Evolutionary conservation across 2,888 invertebrate genomes (phyloP).

Genomic region (Drosophila formosana): DNA sequence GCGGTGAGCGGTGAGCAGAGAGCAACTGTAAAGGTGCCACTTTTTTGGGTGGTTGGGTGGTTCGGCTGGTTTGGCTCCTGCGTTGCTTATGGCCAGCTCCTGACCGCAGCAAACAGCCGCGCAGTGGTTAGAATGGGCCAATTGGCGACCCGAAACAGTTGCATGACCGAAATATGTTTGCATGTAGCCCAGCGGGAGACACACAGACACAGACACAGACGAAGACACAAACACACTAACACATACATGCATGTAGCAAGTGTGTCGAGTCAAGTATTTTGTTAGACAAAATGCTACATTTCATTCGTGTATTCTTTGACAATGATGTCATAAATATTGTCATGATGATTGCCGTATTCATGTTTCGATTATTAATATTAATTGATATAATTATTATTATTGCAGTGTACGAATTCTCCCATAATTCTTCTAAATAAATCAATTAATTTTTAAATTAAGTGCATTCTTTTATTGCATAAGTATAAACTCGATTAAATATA

Average conservation of each 20-base stretch:
- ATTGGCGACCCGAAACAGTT: slow-evolving; percentile 37
- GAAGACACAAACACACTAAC: not conserved
- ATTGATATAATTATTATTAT: no score
- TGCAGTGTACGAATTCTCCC: no score
- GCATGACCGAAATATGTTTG: slow-evolving; percentile 50
- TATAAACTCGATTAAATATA: no score
- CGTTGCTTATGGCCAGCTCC: slow-evolving; percentile 13
- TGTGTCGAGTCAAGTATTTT: slow-evolving; percentile 23
- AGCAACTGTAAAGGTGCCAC: slow-evolving; percentile 34
- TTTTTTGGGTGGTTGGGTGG: slow-evolving; percentile 3
- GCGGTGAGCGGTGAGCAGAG: not conserved
- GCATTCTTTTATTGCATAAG: no score
- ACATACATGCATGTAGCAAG: slow-evolving; percentile 7
- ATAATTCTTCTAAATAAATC: no score
- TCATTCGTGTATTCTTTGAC: not conserved
- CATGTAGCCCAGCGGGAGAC: slow-evolving; percentile 30
- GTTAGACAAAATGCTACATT: slow-evolving; percentile 3
- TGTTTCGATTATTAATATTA: no score
- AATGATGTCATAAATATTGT: not conserved
- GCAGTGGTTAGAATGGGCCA: slow-evolving; percentile 22
- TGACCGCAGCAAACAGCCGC: slow-evolving; percentile 57
- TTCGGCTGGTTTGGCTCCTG: not conserved
- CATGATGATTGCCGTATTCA: no score
- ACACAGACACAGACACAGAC: slow-evolving; percentile 2
- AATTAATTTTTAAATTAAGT: no score